Evolutionary conservation across 1,140 invertebrate genomes (phyloP).

Genomic region (Charaxes varanes): DNA sequence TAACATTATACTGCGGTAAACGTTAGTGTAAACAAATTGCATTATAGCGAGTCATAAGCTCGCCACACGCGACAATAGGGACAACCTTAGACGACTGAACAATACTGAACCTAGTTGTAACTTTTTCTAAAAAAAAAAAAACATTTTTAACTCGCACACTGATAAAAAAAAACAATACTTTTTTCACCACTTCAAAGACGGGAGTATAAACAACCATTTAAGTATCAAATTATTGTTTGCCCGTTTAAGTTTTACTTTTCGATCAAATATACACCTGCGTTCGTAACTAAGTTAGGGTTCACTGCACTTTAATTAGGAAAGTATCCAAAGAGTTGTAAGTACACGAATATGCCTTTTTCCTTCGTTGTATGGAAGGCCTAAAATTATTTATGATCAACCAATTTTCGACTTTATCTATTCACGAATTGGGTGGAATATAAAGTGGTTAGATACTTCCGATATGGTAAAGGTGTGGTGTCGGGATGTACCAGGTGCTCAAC

Average conservation of each 20-base stretch:
- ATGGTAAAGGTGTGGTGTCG: slow-evolving; percentile 14
- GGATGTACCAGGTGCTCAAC: slow-evolving; percentile 25
- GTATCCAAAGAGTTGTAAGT: neutral
- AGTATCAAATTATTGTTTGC: slow-evolving; percentile 6
- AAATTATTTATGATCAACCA: neutral
- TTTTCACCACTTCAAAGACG: too few species aligned
- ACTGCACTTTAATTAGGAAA: slow-evolving; percentile 4
- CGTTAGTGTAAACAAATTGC: slow-evolving; percentile 35
- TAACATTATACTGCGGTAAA: too few species aligned
- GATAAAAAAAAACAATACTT: too few species aligned
- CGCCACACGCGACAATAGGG: slow-evolving; percentile 5
- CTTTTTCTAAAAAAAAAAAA: too few species aligned
- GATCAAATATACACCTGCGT: slow-evolving; percentile 4
- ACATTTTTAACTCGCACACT: too few species aligned
- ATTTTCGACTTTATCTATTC: slow-evolving; percentile 1
- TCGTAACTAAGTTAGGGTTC: neutral
- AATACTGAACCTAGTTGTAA: too few species aligned
- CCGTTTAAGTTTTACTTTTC: slow-evolving; percentile 5
- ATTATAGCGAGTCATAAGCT: slow-evolving; percentile 23
- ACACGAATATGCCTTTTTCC: slow-evolving; percentile 2
- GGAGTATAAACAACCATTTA: too few species aligned
- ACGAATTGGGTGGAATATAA: neutral
- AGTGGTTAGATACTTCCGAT: neutral
- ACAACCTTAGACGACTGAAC: too few species aligned
- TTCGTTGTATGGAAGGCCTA: slow-evolving; percentile 12